A percentile compares a stretch with the other conserved stretches of the same genome.
Conservation (phyloP, 2,888 invertebrate genomes). For the Caradrina clavipalpis region DNA sequence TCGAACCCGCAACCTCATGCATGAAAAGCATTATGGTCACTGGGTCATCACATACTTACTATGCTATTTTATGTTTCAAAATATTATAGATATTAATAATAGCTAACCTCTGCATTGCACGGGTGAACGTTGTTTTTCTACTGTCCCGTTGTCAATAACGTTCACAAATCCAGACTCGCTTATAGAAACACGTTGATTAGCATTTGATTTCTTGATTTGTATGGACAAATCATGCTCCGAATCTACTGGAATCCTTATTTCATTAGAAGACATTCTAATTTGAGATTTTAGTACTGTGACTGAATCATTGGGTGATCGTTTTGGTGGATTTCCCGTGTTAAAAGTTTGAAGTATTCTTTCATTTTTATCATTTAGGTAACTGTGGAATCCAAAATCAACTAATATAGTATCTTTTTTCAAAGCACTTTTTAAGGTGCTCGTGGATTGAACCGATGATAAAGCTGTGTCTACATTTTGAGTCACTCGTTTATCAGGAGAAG, state of each 20-base stretch:
- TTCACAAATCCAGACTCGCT: constrained; percentile 28
- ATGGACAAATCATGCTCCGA: constrained; percentile 71
- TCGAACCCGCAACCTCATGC: no score
- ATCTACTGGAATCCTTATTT: constrained; percentile 76
- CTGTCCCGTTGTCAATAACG: constrained; percentile 5
- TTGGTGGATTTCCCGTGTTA: constrained; percentile 59
- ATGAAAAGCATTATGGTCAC: no score
- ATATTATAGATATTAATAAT: not conserved
- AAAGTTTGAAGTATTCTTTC: constrained; percentile 74
- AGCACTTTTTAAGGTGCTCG: constrained; percentile 37
- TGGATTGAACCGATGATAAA: constrained; percentile 27
- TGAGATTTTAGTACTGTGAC: constrained; percentile 70
- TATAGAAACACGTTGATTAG: constrained; percentile 57
- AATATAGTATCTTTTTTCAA: constrained; percentile 40
- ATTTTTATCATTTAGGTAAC: constrained; percentile 71
- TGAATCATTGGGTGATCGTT: constrained; percentile 63
- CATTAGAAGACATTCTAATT: constrained; percentile 66
- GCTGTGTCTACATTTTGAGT: not conserved
- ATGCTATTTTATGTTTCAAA: no score
- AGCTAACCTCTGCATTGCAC: constrained; percentile 28
- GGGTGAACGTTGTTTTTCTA: constrained; percentile 15
- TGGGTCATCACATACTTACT: no score
- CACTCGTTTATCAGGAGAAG: constrained; percentile 22
- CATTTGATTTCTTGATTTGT: constrained; percentile 63
- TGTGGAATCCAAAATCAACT: constrained; percentile 77